Evolutionary conservation across 2,888 invertebrate genomes (phyloP).

Genomic region (Pristionchus maxplancki): DNA sequence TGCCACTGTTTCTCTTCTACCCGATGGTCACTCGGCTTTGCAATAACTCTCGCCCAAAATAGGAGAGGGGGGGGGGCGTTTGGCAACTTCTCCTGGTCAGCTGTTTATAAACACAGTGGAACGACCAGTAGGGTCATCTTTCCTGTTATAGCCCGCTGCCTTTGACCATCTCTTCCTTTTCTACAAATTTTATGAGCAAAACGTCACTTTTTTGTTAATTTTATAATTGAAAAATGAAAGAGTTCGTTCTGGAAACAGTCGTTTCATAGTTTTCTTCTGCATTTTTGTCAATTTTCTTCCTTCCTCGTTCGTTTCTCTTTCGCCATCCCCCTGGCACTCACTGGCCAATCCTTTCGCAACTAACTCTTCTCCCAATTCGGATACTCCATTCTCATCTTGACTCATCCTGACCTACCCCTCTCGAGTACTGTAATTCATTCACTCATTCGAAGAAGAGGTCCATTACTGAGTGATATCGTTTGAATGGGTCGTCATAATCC

Average conservation of each 20-base stretch:
- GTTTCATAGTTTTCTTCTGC: background rate
- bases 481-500: background rate
- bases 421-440: background rate
- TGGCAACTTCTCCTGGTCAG: no score
- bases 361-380: background rate
- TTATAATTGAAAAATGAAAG: no score
- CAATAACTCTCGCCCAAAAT: background rate
- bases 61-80: no score
- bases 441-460: background rate
- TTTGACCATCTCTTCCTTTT: background rate
- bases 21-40: background rate
- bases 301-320: background rate
- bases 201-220: background rate
- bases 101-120: conserved; percentile 6
- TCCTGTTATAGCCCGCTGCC: background rate
- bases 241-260: background rate
- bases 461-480: no score
- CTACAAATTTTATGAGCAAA: background rate
- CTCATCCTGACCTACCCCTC: background rate
- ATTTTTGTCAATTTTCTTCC: background rate
- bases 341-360: conserved; percentile 6
- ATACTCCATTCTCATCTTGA: conserved; percentile 1
- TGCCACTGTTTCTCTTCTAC: background rate
- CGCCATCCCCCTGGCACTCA: conserved; percentile 1
- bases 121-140: background rate